Percentiles rank a stretch among this genome's conserved stretches.
Evolutionary conservation across 2,797 vertebrate species (phyloP).

Genomic region (Clarias fuscus): DNA sequence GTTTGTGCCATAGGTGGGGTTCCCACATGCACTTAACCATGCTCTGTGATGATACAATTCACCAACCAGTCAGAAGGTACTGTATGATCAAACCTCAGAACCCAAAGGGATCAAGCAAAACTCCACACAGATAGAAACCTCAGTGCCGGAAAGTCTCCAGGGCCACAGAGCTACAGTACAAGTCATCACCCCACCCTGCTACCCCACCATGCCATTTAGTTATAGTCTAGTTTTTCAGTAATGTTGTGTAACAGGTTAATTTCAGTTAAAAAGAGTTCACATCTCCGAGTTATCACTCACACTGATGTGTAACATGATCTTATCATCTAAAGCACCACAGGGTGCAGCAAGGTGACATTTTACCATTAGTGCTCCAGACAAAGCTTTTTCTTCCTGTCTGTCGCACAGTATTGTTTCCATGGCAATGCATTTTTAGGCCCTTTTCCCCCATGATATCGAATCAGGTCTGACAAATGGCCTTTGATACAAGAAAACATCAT

Average conservation of each 20-base stretch:
- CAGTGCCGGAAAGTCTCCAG: not conserved
- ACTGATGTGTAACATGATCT: constrained; percentile 1
- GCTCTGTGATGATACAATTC: not conserved
- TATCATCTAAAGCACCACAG: not conserved
- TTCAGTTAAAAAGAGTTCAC: not conserved
- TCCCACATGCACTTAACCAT: not conserved
- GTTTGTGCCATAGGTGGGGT: not conserved
- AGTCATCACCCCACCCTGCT: not conserved
- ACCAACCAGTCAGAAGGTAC: not conserved
- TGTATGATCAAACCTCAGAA: not conserved
- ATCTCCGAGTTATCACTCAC: not conserved
- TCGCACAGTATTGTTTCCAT: constrained; percentile 57
- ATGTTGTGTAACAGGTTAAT: not conserved
- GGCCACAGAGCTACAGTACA: too few species aligned
- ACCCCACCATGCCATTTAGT: not conserved
- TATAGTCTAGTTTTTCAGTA: not conserved
- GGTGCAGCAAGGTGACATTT: constrained; percentile 35
- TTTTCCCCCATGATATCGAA: constrained; percentile 33
- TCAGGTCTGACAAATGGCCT: constrained; percentile 57
- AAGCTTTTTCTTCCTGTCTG: constrained; percentile 27
- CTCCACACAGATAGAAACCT: not conserved
- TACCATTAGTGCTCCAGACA: not conserved
- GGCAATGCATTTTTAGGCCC: constrained; percentile 44
- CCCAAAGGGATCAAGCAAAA: not conserved
- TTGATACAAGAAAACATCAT: constrained; percentile 59